These are phyloP conservation scores for Campoplex nolae DNA, from an alignment of 2,888 invertebrate species.

Conservation along the genomic window DNA sequence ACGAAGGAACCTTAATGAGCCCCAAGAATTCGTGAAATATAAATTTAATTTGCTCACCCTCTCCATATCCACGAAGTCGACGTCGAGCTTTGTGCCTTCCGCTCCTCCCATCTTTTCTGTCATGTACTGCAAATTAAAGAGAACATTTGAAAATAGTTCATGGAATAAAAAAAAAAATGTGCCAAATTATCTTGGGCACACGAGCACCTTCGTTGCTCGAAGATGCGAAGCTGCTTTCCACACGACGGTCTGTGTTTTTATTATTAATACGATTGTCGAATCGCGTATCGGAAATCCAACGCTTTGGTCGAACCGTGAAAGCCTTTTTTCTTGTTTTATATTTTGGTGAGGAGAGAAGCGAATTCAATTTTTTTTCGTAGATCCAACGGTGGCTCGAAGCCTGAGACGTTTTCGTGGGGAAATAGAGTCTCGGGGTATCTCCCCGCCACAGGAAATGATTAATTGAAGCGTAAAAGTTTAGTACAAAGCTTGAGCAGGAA, in stretches of 20 bases:
- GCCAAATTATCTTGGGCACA: too few relatives aligned
- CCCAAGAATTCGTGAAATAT: neutral
- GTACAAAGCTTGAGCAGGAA: neutral
- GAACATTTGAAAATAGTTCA: neutral
- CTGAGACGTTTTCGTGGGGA: neutral
- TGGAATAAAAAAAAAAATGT: neutral
- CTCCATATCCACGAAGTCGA: conserved; percentile 99
- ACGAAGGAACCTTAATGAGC: neutral
- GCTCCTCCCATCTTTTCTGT: conserved; percentile 99
- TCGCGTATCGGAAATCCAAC: neutral
- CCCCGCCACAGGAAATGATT: neutral
- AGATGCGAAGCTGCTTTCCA: neutral
- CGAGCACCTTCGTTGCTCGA: neutral
- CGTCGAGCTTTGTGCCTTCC: conserved; percentile 99
- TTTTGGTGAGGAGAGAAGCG: neutral
- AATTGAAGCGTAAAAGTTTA: neutral
- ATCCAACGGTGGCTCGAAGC: neutral
- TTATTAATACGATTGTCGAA: neutral
- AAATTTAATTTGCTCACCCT: conserved; percentile 87
- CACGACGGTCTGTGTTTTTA: neutral
- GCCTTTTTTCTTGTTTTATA: too few relatives aligned
- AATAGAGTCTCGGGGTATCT: neutral
- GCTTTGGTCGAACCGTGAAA: neutral
- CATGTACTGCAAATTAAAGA: conserved; percentile 93
- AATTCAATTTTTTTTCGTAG: neutral